Base-by-base conservation (phyloP, 2,113 vertebrate species). In the Baryphthengus martii region DNA sequence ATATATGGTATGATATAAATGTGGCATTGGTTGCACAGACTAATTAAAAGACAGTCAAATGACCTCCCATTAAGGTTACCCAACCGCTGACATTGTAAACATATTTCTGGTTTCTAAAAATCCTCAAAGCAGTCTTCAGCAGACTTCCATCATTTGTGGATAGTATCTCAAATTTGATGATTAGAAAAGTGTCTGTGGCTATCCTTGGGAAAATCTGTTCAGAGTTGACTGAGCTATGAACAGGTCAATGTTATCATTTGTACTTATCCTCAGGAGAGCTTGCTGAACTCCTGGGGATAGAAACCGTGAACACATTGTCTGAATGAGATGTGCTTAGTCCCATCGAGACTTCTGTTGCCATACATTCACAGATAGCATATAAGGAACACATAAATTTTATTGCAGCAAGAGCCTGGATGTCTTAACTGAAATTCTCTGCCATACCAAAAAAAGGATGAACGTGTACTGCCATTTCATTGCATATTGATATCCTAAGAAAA, bases 391-490 rank as follows among this genome's bases (percentile, higher is more conserved):
- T 17, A 79, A 68, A 49, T 16, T 35, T 70, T 44, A 62, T 65
- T 62, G 42, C 29, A 93, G 45, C 26, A 76, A 79, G 40, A 88
- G 19, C 45, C 37, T 53, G n/a, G 40, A 72, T 88, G 8, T 44
- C 53, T 73, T 61, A 70, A 52, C 17, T 33, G 45, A 80, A 93
- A 76, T 77, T 78, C 35, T 93, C 44, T 79, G 40, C 25, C 68
- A 6, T 14, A 53, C 7, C 7, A 3, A 53, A 85, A 75, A 42
- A 52, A 90, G 37, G 62, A 91, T 58, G 73, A 66, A 88, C 2
- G 1, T 23, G 10, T 49, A 37, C 13, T 0, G 1, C 25, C 14
- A n/a, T 62, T 85, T 82, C 40, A 62, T 33, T 4, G 2, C 37
- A 70, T 53, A 66, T 4, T 45, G n/a, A 88, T 83, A 76, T 17